Percentiles rank a stretch among this genome's conserved stretches.
These are phyloP conservation scores for Nymphalis io DNA, from an alignment of 1,140 invertebrate species.

Conservation along the genomic window DNA sequence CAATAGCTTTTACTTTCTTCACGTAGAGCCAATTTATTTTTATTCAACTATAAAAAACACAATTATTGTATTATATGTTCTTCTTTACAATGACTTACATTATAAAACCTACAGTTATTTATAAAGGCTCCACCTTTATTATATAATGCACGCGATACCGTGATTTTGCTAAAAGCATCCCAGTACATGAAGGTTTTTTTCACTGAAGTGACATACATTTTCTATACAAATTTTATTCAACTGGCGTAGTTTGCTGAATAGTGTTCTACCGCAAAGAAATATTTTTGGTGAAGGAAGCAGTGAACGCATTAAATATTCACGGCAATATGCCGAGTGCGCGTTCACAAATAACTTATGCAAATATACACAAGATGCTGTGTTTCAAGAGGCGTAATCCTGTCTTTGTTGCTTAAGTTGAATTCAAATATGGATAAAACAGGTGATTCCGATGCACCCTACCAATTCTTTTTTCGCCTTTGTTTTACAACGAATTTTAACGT, in stretches of 20 bases:
- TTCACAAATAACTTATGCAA: conserved; percentile 64
- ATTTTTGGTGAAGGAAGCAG: conserved; percentile 44
- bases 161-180: conserved; percentile 62
- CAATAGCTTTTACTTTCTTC: too few species aligned
- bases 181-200: conserved; percentile 29
- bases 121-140: conserved; percentile 21
- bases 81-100: conserved; percentile 26
- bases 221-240: conserved; percentile 44
- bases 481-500: too few species aligned
- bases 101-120: conserved; percentile 27
- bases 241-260: conserved; percentile 40
- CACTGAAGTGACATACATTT: conserved; percentile 38
- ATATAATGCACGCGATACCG: conserved; percentile 49
- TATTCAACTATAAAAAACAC: too few species aligned
- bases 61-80: too few species aligned
- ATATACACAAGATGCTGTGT: conserved; percentile 54
- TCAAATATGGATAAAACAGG: conserved; percentile 28
- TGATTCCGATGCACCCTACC: not conserved
- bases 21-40: too few species aligned
- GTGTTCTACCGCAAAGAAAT: conserved; percentile 52
- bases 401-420: conserved; percentile 34
- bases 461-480: not conserved
- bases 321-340: conserved; percentile 41
- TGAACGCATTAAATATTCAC: conserved; percentile 57
- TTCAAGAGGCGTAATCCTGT: conserved; percentile 45